A percentile compares a stretch with the other conserved stretches of the same genome.
These are phyloP conservation scores for Pterocles gutturalis DNA, from an alignment of 2,113 vertebrate species.

Conservation along the genomic window DNA sequence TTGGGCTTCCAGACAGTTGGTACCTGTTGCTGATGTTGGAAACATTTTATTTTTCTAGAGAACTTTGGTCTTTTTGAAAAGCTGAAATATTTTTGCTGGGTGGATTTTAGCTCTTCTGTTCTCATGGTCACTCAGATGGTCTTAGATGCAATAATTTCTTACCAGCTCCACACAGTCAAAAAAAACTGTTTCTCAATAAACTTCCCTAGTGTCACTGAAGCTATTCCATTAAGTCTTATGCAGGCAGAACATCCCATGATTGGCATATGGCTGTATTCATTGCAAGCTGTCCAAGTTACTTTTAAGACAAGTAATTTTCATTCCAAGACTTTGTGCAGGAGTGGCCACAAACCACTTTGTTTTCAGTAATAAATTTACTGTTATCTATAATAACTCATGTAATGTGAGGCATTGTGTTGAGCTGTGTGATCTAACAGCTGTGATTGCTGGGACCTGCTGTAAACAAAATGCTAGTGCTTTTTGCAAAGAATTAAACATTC, in stretches of 20 bases:
- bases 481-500: conserved; percentile 67
- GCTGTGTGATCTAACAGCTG: conserved; percentile 18
- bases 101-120: background rate
- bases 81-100: background rate
- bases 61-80: background rate
- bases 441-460: conserved; percentile 40
- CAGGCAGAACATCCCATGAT: background rate
- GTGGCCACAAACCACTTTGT: conserved; percentile 36
- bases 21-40: background rate
- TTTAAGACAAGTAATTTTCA: conserved; percentile 7
- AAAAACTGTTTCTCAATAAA: background rate
- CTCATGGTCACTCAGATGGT: background rate
- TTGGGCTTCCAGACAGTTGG: background rate
- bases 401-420: conserved; percentile 47
- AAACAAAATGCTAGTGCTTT: conserved; percentile 49
- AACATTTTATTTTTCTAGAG: background rate
- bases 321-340: conserved; percentile 33
- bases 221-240: background rate
- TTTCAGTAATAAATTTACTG: conserved; percentile 65
- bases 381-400: conserved; percentile 61
- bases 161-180: background rate
- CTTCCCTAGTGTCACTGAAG: background rate
- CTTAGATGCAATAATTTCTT: background rate
- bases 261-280: background rate
- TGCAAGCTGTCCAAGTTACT: background rate